Evolutionary conservation across 2,888 invertebrate genomes (phyloP).

Genomic region (Oxycera nigricornis): DNA sequence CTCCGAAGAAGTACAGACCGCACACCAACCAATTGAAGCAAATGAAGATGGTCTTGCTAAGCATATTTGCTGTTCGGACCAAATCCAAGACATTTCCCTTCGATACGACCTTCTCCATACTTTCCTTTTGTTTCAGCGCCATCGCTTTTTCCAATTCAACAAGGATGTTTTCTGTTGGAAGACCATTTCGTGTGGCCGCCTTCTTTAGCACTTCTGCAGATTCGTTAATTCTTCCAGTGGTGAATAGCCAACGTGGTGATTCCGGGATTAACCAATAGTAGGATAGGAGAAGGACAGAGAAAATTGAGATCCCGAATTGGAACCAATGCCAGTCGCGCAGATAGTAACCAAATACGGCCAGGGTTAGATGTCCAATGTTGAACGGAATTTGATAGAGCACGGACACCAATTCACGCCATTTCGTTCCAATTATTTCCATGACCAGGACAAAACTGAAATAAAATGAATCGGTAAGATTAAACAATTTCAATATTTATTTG

Average conservation of each 20-base stretch:
- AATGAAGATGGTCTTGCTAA: constrained; percentile 72
- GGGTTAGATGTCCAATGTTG: constrained; percentile 71
- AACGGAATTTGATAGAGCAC: constrained; percentile 76
- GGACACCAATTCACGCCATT: constrained; percentile 63
- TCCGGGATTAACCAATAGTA: constrained; percentile 75
- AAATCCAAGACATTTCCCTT: constrained; percentile 68
- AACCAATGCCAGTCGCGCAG: constrained; percentile 73
- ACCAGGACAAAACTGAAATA: constrained; percentile 69
- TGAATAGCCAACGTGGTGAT: constrained; percentile 76
- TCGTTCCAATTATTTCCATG: constrained; percentile 70
- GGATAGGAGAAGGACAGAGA: constrained; percentile 67
- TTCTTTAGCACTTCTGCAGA: constrained; percentile 67
- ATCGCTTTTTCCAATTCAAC: constrained; percentile 54
- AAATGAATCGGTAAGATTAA: neutral
- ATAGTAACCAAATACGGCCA: constrained; percentile 70
- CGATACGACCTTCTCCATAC: constrained; percentile 47
- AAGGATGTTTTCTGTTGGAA: constrained; percentile 62
- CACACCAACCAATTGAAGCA: constrained; percentile 83
- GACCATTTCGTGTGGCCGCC: constrained; percentile 67
- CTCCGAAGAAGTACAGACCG: constrained; percentile 83
- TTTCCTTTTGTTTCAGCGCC: constrained; percentile 18
- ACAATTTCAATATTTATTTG: neutral
- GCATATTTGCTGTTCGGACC: constrained; percentile 71
- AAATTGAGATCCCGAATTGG: constrained; percentile 72
- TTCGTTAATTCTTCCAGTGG: constrained; percentile 68